A percentile compares a stretch with the other conserved stretches of the same genome.
phyloP scores from a whole-genome alignment of 53 echinoderm and acorn worm genomes.

The Holothuria leucospilota region DNA sequence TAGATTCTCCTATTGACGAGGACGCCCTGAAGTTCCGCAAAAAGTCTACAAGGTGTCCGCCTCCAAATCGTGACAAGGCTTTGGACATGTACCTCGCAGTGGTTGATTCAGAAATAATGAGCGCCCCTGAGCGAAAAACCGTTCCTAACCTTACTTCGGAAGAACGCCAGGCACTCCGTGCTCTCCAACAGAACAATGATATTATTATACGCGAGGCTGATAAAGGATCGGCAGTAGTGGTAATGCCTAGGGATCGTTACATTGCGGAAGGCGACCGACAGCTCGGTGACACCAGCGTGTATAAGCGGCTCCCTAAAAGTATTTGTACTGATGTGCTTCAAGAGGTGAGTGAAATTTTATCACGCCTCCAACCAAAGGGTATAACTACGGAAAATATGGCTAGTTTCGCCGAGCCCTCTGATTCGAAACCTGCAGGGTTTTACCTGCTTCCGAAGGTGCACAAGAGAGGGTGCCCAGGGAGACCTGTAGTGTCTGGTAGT shows the following conservation, averaged over 20 bases:
- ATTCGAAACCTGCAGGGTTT: background rate
- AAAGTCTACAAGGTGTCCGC: background rate
- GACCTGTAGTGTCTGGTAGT: constrained; percentile 10
- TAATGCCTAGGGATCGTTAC: too few relatives aligned
- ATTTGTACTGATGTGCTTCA: background rate
- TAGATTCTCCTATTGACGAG: background rate
- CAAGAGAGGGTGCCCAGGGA: constrained; percentile 21
- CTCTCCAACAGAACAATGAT: background rate
- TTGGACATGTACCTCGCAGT: background rate
- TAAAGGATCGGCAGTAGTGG: too few relatives aligned
- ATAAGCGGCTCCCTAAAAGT: background rate
- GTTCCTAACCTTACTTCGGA: background rate
- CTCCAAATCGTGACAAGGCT: constrained; percentile 1
- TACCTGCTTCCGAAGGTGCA: constrained; percentile 26
- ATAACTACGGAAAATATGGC: constrained; percentile 1
- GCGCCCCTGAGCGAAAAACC: background rate
- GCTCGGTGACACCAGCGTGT: too few relatives aligned
- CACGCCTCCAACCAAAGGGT: background rate
- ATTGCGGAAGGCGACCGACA: too few relatives aligned
- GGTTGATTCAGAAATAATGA: constrained; percentile 12
- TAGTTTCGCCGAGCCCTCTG: background rate
- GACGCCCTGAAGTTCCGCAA: background rate
- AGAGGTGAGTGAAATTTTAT: background rate
- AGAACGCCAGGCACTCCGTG: background rate
- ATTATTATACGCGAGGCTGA: too few relatives aligned